Evolutionary conservation across 2,888 invertebrate species (phyloP), one percentile per base, ranked within the genome.

Genomic region (Germaria angustata): DNA sequence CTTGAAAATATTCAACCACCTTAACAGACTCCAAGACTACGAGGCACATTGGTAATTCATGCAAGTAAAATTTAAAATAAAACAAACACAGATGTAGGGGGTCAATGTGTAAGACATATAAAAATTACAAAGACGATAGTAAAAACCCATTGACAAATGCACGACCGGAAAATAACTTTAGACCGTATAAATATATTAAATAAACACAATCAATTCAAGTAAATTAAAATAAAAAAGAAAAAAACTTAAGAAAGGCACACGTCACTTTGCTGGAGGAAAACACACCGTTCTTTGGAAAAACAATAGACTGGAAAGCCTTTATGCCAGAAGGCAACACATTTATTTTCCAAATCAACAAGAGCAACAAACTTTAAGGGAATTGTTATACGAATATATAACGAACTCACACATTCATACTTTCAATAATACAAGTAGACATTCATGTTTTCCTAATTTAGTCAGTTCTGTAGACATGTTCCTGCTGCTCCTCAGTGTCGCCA

Each of bases 121-220:
- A 0, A 36, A 57, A 66, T n/a, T n/a, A 72, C 11, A 41, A 32
- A 72, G 28, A 17, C 65, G 79, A 59, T 72, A 51, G 44, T 22
- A 71, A 59, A 73, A 78, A 68, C 44, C 78, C n/a, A 82, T 79
- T 76, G 82, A 82, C 82, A 82, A 82, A 79, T 82, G 75, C 79
- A 82, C 51, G 79, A 82, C 69, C 71, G 75, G 71, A 79, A 82
- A 82, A 82, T 79, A 32, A 39, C 69, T 76, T 79, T 71, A 71
- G 79, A 69, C 73, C 69, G 59, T 75, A 75, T 44, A 79, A 77
- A 73, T 75, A 75, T 61, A 61, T 66, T 69, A 75, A 69, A 78
- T 69, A 73, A 57, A 78, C 36, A 65, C 46, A 76, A 20, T 15
- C 34, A n/a, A 20, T 11, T 34, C n/a, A n/a, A n/a, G n/a, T n/a